Conservation (phyloP, 2,888 invertebrate genomes). For the Caenorhabditis sulstoni region DNA sequence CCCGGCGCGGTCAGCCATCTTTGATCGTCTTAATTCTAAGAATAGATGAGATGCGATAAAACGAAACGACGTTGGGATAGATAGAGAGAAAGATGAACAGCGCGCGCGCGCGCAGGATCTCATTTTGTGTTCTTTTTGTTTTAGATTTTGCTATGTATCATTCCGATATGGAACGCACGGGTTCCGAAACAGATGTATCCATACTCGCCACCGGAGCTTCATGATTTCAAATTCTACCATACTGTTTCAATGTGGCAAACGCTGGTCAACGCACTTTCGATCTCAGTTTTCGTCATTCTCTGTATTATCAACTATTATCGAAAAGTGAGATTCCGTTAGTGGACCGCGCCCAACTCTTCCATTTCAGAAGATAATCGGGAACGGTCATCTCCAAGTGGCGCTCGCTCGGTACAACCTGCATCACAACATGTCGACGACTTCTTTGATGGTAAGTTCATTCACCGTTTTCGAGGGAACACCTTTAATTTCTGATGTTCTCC, state of each 20-base stretch:
- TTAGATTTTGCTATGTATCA: conserved; percentile 36
- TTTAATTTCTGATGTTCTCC: conserved; percentile 40
- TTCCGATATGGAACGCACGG: conserved; percentile 44
- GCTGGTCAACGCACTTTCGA: conserved; percentile 29
- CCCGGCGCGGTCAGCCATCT: conserved; percentile 32
- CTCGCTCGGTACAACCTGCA: conserved; percentile 49
- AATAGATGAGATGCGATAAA: conserved; percentile 35
- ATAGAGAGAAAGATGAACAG: neutral
- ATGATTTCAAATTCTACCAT: conserved; percentile 45
- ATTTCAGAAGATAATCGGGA: conserved; percentile 41
- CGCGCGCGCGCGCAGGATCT: neutral
- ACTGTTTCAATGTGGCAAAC: conserved; percentile 36
- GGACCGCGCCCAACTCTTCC: no score
- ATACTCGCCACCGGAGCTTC: conserved; percentile 52
- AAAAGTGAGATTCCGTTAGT: no score
- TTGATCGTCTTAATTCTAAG: conserved; percentile 44
- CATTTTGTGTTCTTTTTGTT: conserved; percentile 10
- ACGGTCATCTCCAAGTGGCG: conserved; percentile 52
- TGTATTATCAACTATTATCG: conserved; percentile 49
- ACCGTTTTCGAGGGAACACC: conserved; percentile 13
- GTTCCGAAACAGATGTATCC: conserved; percentile 59
- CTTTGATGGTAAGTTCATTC: conserved; percentile 40
- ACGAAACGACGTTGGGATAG: neutral
- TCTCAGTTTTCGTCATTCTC: conserved; percentile 43
- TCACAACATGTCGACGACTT: conserved; percentile 58